Conservation (phyloP, 2,888 invertebrate species). For the Cepaea hortensis region DNA sequence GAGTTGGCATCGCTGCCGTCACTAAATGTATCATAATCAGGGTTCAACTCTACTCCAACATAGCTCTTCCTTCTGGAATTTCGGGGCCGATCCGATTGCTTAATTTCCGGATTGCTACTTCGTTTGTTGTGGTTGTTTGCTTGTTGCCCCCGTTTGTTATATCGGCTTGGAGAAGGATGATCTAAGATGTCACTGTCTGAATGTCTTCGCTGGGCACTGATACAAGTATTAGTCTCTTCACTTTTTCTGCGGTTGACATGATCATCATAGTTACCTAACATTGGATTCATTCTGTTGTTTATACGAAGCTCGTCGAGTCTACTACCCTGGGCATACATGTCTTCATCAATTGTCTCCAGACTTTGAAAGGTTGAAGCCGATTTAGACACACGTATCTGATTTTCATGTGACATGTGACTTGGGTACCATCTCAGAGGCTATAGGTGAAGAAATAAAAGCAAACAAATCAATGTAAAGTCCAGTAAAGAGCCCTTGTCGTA, state of each 20-base stretch:
- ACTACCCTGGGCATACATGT: background rate
- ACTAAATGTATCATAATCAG: background rate
- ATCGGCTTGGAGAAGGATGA: background rate
- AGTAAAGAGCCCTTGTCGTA: background rate
- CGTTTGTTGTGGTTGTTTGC: background rate
- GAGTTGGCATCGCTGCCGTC: slow-evolving; percentile 3
- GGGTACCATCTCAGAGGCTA: slow-evolving; percentile 49
- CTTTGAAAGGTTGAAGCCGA: background rate
- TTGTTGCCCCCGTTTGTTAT: background rate
- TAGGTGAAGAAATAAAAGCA: background rate
- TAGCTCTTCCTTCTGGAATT: slow-evolving; percentile 7
- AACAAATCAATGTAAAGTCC: background rate
- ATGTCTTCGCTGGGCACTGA: slow-evolving; percentile 3
- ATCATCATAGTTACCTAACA: background rate
- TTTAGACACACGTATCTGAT: background rate
- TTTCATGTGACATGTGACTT: slow-evolving; percentile 12
- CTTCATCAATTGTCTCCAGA: slow-evolving; percentile 41
- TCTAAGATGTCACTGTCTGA: slow-evolving; percentile 40
- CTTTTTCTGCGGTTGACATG: background rate
- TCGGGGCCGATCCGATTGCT: background rate
- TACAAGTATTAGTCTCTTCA: background rate
- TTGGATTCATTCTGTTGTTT: background rate
- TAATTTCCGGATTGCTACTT: background rate
- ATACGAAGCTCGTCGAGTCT: background rate
- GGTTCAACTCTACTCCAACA: background rate